Conservation (phyloP, 2,113 vertebrate species). For the Tinamus guttatus region DNA sequence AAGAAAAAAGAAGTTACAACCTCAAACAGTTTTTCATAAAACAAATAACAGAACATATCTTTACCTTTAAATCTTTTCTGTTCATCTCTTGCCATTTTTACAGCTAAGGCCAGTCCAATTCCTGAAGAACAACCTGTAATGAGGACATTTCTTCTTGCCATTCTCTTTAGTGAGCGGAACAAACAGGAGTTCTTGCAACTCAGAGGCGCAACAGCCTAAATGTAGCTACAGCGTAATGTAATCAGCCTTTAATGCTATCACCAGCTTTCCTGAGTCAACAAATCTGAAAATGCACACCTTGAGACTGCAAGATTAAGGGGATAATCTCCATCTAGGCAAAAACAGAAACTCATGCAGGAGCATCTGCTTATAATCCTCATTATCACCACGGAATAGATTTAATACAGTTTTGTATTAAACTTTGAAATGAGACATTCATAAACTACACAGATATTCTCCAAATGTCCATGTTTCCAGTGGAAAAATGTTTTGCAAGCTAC, state of each 20-base stretch:
- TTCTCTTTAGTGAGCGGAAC: constrained; percentile 31
- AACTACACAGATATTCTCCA: not conserved
- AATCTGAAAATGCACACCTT: constrained; percentile 60
- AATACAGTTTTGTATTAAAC: not conserved
- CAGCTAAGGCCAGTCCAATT: constrained; percentile 86
- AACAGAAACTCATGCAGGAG: constrained; percentile 7
- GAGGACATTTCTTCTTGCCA: constrained; percentile 86
- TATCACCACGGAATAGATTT: not conserved
- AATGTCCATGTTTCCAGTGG: too few relatives aligned
- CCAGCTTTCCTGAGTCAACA: constrained; percentile 64
- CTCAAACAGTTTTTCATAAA: not conserved
- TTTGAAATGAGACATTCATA: not conserved
- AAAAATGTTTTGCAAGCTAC: not conserved
- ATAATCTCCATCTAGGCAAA: constrained; percentile 66
- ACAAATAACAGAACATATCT: not conserved
- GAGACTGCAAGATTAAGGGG: constrained; percentile 62
- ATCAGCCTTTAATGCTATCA: constrained; percentile 41
- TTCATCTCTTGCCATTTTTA: constrained; percentile 84
- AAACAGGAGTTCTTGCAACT: not conserved
- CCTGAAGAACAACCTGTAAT: constrained; percentile 90
- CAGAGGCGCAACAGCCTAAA: not conserved
- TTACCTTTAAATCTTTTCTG: constrained; percentile 91
- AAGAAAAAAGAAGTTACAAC: not conserved
- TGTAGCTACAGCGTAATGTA: not conserved
- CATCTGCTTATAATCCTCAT: constrained; percentile 58